phyloP scores from a whole-genome alignment of 2,797 vertebrate genomes.

The Loriculus beryllinus region DNA sequence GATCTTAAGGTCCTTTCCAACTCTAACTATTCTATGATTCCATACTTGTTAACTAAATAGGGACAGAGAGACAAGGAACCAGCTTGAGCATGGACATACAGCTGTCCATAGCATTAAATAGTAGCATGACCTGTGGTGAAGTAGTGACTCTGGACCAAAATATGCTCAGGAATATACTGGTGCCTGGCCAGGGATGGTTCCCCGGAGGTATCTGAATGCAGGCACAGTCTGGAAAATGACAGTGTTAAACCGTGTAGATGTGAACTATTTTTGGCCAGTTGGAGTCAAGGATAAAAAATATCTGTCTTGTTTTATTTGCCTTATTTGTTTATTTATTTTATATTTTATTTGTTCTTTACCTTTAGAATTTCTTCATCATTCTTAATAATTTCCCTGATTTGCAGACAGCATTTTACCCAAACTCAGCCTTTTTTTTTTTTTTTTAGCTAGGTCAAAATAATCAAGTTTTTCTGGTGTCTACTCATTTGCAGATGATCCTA shows the following conservation, averaged over 20 bases:
- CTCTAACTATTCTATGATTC: not conserved
- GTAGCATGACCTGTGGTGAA: rapidly evolving
- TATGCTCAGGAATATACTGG: not conserved
- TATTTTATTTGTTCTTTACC: not conserved
- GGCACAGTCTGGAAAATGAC: not conserved
- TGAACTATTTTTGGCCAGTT: not conserved
- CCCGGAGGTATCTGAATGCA: not conserved
- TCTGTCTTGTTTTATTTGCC: not conserved
- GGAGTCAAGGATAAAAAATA: not conserved
- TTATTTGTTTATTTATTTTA: not conserved
- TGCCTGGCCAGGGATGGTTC: not conserved
- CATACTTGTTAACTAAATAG: not conserved
- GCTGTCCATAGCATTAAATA: not conserved
- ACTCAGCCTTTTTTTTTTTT: not conserved
- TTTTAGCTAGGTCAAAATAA: not conserved
- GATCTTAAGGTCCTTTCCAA: not conserved
- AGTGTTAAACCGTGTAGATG: not conserved
- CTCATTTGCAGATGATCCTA: not conserved
- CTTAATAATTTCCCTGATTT: not conserved
- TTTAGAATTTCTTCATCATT: not conserved
- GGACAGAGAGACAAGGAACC: not conserved
- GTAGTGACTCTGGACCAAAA: not conserved
- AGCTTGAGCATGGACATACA: not conserved
- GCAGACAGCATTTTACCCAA: not conserved
- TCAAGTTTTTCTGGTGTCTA: not conserved